Conservation (phyloP, 2,797 vertebrate species). For the Girardinus metallicus region DNA sequence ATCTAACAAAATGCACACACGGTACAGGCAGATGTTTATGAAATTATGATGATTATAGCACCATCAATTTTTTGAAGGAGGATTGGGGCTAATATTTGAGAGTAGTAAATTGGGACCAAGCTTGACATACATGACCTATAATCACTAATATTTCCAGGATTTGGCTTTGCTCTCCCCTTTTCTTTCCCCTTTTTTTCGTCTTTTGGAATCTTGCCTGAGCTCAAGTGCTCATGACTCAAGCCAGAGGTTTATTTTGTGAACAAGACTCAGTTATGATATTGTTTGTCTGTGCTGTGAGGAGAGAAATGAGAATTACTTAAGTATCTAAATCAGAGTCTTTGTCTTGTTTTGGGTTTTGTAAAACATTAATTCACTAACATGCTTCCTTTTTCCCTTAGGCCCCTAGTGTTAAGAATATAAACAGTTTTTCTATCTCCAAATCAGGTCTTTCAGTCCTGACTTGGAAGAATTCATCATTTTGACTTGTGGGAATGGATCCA, state of each 20-base stretch:
- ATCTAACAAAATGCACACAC: slow-evolving; percentile 64
- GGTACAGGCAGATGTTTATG: slow-evolving; percentile 76
- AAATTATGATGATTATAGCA: slow-evolving; percentile 62
- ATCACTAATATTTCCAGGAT: slow-evolving; percentile 74
- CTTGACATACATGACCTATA: slow-evolving; percentile 62
- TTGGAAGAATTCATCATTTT: slow-evolving; percentile 63
- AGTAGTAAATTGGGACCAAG: slow-evolving; percentile 28
- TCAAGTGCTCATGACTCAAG: slow-evolving; percentile 66
- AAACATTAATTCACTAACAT: slow-evolving; percentile 58
- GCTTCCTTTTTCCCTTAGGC: slow-evolving; percentile 53
- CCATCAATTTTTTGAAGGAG: slow-evolving; percentile 27
- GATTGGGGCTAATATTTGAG: slow-evolving; percentile 31
- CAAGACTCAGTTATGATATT: slow-evolving; percentile 67
- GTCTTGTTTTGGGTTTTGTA: slow-evolving; percentile 38
- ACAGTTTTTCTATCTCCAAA: slow-evolving; percentile 37
- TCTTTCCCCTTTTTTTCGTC: slow-evolving; percentile 44
- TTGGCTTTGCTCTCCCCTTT: slow-evolving; percentile 44
- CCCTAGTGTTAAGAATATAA: slow-evolving; percentile 55
- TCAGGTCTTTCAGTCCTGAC: slow-evolving; percentile 59
- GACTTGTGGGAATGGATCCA: slow-evolving; percentile 75
- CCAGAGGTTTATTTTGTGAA: slow-evolving; percentile 74
- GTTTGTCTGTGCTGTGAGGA: slow-evolving; percentile 76
- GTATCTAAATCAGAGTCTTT: slow-evolving; percentile 66
- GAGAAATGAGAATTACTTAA: slow-evolving; percentile 60
- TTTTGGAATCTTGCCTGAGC: slow-evolving; percentile 49